Base-by-base conservation (phyloP, 2,888 invertebrate genomes). In the Alcis repandata region DNA sequence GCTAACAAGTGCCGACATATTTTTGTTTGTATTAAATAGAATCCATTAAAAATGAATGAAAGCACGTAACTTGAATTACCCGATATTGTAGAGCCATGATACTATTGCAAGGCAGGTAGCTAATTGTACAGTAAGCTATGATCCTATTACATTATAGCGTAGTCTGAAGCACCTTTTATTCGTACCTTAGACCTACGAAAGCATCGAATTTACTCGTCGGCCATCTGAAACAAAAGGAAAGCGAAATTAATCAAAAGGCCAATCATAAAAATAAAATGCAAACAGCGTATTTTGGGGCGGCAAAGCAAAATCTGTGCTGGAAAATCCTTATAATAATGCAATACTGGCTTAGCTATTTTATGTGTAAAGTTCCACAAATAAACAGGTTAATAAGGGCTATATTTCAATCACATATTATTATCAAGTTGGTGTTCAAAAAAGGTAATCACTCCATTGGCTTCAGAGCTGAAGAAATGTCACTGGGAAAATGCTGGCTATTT, bases 161-260 rank as follows among this genome's bases (percentile, higher is more conserved):
- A 51, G 36, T 51, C 51, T 51, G 51, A 51, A 51, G 36, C 36
- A 36, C 19, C 36, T 59, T 66, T 71, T 72, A 68, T 68, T 72
- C 64, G 69, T 59, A 63, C 62, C 72, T 79, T 84, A 80, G 79
- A 87, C 89, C 91, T 91, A 91, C 90, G 88, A 86, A 89, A 87
- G 79, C 82, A 85, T 86, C 80, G 84, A 85, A 75, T 79, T 79
- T 80, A 83, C 86, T 82, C 86, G 90, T 85, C 86, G 92, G 85
- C 90, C 88, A 94, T 90, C 94, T 94, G 94, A 81, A 94, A 94
- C 94, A 94, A 94, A 93, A 91, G 90, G 88, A 91, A 94, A 93
- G 93, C 93, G 86, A 94, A 94, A 93, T 94, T 93, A 94, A 93
- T 94, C 74, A 89, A 88, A 91, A 87, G 80, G 92, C 92, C 91